Conservation (phyloP, 2,797 vertebrate genomes). For the Pangasius djambal region DNA sequence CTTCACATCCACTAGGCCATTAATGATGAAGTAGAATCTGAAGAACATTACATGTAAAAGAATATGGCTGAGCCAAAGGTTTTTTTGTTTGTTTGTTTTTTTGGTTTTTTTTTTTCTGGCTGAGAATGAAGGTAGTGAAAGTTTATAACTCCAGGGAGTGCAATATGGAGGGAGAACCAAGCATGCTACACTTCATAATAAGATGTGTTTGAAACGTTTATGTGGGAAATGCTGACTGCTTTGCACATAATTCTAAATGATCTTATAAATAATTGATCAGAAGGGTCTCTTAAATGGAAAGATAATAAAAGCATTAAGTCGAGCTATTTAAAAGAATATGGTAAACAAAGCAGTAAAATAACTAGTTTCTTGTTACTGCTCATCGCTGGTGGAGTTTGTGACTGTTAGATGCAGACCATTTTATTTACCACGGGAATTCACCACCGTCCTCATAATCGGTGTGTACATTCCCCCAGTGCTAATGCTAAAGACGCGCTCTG, state of each 20-base stretch:
- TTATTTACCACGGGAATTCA: too few species aligned
- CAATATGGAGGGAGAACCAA: conserved; percentile 6
- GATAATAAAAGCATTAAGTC: conserved; percentile 26
- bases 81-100: neutral
- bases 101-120: neutral
- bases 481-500: too few species aligned
- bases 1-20: conserved; percentile 4
- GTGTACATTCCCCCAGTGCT: too few species aligned
- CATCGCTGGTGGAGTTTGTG: too few species aligned
- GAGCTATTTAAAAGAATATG: conserved; percentile 16
- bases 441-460: too few species aligned
- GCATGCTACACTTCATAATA: conserved; percentile 17
- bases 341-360: conserved; percentile 22
- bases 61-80: neutral
- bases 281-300: conserved; percentile 25
- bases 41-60: neutral
- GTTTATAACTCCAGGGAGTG: conserved; percentile 24
- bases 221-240: conserved; percentile 15
- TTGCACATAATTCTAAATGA: conserved; percentile 12
- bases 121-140: conserved; percentile 9
- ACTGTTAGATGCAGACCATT: too few species aligned
- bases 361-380: too few species aligned
- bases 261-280: conserved; percentile 30
- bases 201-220: conserved; percentile 4
- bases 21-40: conserved; percentile 27